These are phyloP conservation scores for Beroe ovata DNA, from an alignment of 37 sponge, comb jelly and placozoan genomes.

Conservation along the genomic window DNA sequence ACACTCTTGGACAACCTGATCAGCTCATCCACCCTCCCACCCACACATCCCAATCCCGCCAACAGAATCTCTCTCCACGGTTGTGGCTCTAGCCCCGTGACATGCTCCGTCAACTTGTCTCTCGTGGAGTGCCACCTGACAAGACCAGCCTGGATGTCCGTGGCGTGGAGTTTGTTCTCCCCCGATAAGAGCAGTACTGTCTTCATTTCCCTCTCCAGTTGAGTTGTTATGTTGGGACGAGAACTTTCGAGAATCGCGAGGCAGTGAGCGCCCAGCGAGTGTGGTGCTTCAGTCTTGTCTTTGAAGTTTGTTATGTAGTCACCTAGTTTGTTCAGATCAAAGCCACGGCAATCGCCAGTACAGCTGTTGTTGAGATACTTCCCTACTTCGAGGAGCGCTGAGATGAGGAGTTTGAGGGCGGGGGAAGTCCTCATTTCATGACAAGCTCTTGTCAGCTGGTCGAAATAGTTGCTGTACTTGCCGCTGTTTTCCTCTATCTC, in stretches of 20 bases:
- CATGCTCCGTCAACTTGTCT: not conserved
- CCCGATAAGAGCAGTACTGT: not conserved
- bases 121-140: not conserved
- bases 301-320: constrained; percentile 10
- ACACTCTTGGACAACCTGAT: not conserved
- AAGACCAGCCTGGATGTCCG: not conserved
- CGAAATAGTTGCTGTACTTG: not conserved
- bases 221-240: not conserved
- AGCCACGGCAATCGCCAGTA: not conserved
- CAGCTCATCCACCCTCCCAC: not conserved
- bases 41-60: not conserved
- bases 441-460: not conserved
- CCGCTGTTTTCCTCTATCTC: not conserved
- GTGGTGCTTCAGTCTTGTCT: constrained; percentile 12
- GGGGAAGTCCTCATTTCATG: constrained; percentile 5
- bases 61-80: not conserved
- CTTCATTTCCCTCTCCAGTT: not conserved
- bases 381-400: not conserved
- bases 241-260: not conserved
- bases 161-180: not conserved
- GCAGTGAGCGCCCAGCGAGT: not conserved
- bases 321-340: not conserved
- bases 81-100: not conserved
- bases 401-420: not conserved
- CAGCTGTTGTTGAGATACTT: not conserved